Percentiles rank a stretch among this genome's conserved stretches.
Conservation (phyloP, 1,140 invertebrate genomes). For the Drosophila triauraria region DNA sequence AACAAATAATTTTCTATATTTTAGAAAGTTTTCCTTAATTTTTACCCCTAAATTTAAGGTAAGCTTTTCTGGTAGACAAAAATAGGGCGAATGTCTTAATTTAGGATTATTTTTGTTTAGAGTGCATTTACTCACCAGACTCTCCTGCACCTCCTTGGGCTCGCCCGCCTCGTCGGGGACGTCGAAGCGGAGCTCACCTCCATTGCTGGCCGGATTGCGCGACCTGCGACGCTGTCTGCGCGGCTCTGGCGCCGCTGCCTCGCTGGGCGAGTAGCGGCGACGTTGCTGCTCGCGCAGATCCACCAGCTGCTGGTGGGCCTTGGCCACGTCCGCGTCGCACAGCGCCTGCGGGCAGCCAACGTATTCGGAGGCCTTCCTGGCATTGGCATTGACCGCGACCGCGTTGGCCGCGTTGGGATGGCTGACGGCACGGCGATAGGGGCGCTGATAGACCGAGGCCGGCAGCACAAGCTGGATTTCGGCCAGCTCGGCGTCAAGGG, state of each 20-base stretch:
- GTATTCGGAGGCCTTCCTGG: constrained; percentile 8
- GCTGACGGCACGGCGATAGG: constrained; percentile 11
- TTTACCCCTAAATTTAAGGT: too few relatives aligned
- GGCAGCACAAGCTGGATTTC: constrained; percentile 8
- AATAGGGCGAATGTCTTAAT: too few relatives aligned
- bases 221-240: constrained; percentile 28
- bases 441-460: neutral
- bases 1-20: too few relatives aligned
- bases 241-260: neutral
- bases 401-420: neutral
- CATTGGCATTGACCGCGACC: neutral
- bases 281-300: constrained; percentile 42
- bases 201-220: constrained; percentile 1
- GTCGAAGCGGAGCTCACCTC: constrained; percentile 1
- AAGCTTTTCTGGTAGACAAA: too few relatives aligned
- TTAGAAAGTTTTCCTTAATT: too few relatives aligned
- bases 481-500: neutral
- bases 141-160: constrained; percentile 35
- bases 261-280: constrained; percentile 4
- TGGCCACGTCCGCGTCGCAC: constrained; percentile 39
- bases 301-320: constrained; percentile 50
- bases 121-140: constrained; percentile 21
- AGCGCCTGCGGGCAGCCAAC: constrained; percentile 1
- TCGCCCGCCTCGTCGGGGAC: constrained; percentile 23
- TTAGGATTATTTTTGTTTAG: too few relatives aligned